Base-by-base conservation (phyloP, 2,888 invertebrate species). In the Bhutanitis thaidina region DNA sequence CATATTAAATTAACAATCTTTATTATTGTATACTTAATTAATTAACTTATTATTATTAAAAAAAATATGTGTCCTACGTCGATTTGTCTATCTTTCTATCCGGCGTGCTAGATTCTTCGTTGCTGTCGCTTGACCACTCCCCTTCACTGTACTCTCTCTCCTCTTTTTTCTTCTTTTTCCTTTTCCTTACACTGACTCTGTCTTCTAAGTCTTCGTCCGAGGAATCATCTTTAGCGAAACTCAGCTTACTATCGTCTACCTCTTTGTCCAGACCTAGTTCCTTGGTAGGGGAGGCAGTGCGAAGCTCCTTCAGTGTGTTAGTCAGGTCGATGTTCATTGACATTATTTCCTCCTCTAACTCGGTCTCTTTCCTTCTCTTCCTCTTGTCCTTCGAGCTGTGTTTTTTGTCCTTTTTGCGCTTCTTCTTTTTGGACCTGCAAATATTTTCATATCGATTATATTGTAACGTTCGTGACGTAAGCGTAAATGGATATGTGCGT, bases 111-210 rank as follows among this genome's bases (percentile, higher is more conserved):
- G 86, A 86, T 49, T 81, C 80, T 0, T 60, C 75, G 34, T 77
- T 79, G 39, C 77, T 85, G 46, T 88, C 86, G 54, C 83, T 86
- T 1, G 87, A 87, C 88, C 88, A 88, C 71, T 89, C 89, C 8
- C 89, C 89, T 53, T 89, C 89, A 39, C 88, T 88, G 52, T 88
- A 87, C 56, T 83, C 75, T 36, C 77, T 69, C 45, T 64, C 75
- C 55, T 62, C 74, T 59, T 70, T 79, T 59, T 65, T 74, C 59
- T 55, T 68, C 57, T 61, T 64, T 40, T 55, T 57, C 41, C 39
- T 46, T 56, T 29, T 54, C 52, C 56, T 64, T 35, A 54, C 62
- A 29, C 50, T 59, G 35, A 36, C 52, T 25, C 58, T 59, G 7
- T 74, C 77, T 29, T 52, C 60, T 36, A 35, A 48, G 15, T 61